Evolutionary conservation across 2,113 vertebrate genomes (phyloP), one percentile per base, ranked within the genome.

Genomic region (Asarcornis scutulata): DNA sequence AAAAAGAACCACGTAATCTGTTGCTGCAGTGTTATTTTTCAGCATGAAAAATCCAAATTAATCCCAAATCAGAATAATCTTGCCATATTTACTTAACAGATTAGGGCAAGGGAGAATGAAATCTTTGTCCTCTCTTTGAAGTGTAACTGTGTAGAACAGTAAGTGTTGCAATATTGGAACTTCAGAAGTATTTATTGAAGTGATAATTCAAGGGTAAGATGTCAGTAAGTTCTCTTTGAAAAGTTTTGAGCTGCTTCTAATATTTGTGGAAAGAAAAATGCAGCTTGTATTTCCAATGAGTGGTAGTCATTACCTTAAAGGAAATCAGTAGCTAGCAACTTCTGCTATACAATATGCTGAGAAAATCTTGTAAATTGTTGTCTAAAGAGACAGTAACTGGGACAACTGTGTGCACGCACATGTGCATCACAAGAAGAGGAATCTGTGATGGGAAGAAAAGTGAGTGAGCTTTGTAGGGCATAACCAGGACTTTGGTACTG

Each of bases 321-420:
- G 1, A 62, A 85, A 75, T 46, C 0, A 0, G 6, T 75, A 69
- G 32, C 15, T 64, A 60, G 48, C 0, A 2, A 38, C 68, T 91
- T 64, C 22, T 86, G 31, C n/a, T 72, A 5, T 52, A 12, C 9
- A 2, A 80, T 83, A 11, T 7, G 7, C 31, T 74, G n/a, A 83
- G 22, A 14, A 20, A 75, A 2, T 93, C 17, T 71, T 81, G 18
- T 53, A 74, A 40, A 20, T 46, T 78, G 31, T 59, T 40, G 56
- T 3, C 25, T 7, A 32, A 53, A 71, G 36, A 71, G 46, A 18
- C 32, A 29, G 31, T 40, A 89, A 7, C 2, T 46, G 44, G 42
- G 42, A 32, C 21, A 7, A 7, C 29, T 67, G 40, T 42, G 26
- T 44, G 38, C 7, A 7, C 31, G 42, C 31, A 46, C 29, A n/a